Conservation (phyloP, 2,113 vertebrate genomes). For the Heteronetta atricapilla region DNA sequence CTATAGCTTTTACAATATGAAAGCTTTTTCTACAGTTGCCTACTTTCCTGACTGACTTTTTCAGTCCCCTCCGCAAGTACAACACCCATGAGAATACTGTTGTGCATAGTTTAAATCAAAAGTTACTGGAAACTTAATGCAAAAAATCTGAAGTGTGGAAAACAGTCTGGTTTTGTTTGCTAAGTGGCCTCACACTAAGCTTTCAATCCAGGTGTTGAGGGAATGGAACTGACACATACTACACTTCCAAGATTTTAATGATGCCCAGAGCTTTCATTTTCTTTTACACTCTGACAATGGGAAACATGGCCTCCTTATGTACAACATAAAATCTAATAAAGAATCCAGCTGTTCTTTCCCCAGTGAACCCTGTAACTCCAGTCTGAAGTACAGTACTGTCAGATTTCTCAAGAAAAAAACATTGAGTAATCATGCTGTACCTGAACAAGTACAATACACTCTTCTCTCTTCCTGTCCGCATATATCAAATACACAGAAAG, state of each 20-base stretch:
- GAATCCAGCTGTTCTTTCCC: slow-evolving; percentile 84
- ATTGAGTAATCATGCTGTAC: slow-evolving; percentile 36
- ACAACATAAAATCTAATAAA: slow-evolving; percentile 82
- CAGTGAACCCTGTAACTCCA: slow-evolving; percentile 65
- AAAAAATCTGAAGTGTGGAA: slow-evolving; percentile 41
- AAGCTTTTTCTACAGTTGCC: not conserved
- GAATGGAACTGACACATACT: slow-evolving; percentile 72
- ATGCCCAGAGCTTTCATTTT: slow-evolving; percentile 84
- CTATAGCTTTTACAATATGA: not conserved
- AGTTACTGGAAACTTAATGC: slow-evolving; percentile 18
- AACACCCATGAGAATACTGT: not conserved
- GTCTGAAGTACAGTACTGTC: slow-evolving; percentile 60
- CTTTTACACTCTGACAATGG: slow-evolving; percentile 77
- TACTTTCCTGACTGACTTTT: not conserved
- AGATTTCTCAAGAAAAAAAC: slow-evolving; percentile 47
- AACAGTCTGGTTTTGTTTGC: slow-evolving; percentile 66
- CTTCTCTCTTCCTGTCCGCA: slow-evolving; percentile 19
- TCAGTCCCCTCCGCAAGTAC: not conserved
- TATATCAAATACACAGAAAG: slow-evolving; percentile 33
- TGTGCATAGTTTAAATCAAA: not conserved
- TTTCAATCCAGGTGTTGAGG: slow-evolving; percentile 76
- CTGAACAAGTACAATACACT: not conserved
- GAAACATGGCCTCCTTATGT: slow-evolving; percentile 81
- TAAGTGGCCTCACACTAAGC: slow-evolving; percentile 65
- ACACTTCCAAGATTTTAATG: slow-evolving; percentile 78